Conservation (phyloP, 1,140 invertebrate genomes). For the Drosophila auraria region DNA sequence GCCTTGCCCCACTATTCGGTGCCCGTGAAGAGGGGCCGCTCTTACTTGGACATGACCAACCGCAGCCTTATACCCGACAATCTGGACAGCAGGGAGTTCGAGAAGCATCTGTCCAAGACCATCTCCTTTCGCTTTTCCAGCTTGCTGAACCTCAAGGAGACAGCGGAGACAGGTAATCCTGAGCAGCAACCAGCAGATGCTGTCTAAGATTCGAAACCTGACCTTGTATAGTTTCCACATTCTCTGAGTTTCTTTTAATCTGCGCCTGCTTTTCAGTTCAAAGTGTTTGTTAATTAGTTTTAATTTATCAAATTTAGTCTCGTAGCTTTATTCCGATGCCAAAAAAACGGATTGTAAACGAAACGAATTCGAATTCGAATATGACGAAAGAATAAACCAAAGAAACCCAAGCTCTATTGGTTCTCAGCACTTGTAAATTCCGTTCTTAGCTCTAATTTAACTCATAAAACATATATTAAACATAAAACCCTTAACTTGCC, state of each 20-base stretch:
- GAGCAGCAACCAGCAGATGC: conserved; percentile 50
- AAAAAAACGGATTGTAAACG: conserved; percentile 38
- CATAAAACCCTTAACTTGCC: background rate
- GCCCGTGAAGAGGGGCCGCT: conserved; percentile 77
- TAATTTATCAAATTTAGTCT: conserved; percentile 53
- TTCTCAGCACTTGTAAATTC: conserved; percentile 5
- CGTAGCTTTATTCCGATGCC: conserved; percentile 63
- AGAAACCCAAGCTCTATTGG: conserved; percentile 5
- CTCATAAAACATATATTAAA: background rate
- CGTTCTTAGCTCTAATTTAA: background rate
- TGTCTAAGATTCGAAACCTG: conserved; percentile 28
- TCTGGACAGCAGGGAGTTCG: conserved; percentile 78
- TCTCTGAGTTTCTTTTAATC: conserved; percentile 1
- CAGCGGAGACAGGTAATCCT: conserved; percentile 20
- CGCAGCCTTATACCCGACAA: conserved; percentile 80
- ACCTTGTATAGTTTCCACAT: conserved; percentile 20
- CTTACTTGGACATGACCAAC: conserved; percentile 83
- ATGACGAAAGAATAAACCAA: conserved; percentile 37
- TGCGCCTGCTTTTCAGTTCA: conserved; percentile 72
- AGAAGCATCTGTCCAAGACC: conserved; percentile 82
- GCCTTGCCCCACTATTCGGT: conserved; percentile 69
- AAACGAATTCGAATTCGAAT: conserved; percentile 58
- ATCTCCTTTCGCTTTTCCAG: conserved; percentile 84
- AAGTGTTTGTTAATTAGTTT: conserved; percentile 83
- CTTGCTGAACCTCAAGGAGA: conserved; percentile 80